Evolutionary conservation across 2,888 invertebrate species (phyloP).

Genomic region (Philereme transversata): DNA sequence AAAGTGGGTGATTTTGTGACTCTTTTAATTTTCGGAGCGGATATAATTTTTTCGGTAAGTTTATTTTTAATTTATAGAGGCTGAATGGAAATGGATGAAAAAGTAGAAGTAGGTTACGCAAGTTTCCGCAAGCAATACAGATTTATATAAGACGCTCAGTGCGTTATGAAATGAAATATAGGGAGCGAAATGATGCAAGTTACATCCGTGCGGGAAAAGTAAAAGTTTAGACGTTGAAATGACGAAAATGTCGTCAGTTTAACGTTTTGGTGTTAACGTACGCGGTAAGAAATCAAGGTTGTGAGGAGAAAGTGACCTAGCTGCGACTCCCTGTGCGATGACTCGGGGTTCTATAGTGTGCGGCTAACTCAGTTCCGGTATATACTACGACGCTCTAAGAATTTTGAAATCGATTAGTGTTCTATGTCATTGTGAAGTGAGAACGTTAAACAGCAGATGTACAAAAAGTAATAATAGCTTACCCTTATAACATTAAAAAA

Average conservation of each 20-base stretch:
- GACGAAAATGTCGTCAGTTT: constrained; percentile 70
- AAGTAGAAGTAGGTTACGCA: constrained; percentile 31
- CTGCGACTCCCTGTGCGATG: constrained; percentile 54
- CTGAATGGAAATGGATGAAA: constrained; percentile 28
- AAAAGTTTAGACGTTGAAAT: constrained; percentile 68
- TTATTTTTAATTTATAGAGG: constrained; percentile 25
- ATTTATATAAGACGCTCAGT: constrained; percentile 46
- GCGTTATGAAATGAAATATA: constrained; percentile 52
- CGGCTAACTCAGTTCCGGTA: constrained; percentile 36
- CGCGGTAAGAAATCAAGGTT: constrained; percentile 79
- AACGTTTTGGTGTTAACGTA: constrained; percentile 65
- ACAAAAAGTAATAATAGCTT: no score
- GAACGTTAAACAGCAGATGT: no score
- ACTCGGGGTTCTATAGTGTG: constrained; percentile 46
- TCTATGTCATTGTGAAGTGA: constrained; percentile 15
- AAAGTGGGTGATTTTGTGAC: constrained; percentile 38
- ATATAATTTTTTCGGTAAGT: constrained; percentile 48
- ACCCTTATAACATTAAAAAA: no score
- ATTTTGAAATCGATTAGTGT: constrained; percentile 29
- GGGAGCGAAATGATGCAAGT: constrained; percentile 45
- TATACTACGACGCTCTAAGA: constrained; percentile 22
- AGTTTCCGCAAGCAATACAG: constrained; percentile 41
- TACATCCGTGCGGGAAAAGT: constrained; percentile 65
- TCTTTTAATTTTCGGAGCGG: constrained; percentile 48
- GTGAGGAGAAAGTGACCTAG: constrained; percentile 79